These are phyloP conservation scores for Penelope pileata DNA, from an alignment of 2,113 vertebrate species.

Conservation along the genomic window DNA sequence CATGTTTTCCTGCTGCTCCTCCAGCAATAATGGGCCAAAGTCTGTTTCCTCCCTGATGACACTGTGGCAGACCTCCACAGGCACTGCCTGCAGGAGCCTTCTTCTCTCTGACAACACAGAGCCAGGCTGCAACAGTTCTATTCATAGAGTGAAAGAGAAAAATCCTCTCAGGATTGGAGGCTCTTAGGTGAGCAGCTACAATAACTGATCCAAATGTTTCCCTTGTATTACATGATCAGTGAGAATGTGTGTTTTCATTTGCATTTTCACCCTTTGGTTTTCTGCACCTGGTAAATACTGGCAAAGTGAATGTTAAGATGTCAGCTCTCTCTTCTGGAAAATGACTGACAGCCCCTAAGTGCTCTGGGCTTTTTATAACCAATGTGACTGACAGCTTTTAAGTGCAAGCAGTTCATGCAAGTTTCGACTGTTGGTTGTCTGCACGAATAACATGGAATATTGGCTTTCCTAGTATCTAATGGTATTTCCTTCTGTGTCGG, in stretches of 20 bases:
- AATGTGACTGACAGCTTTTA: slow-evolving; percentile 73
- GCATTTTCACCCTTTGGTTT: slow-evolving; percentile 55
- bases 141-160: slow-evolving; percentile 27
- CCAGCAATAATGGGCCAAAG: not conserved
- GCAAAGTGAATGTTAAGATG: slow-evolving; percentile 71
- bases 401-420: slow-evolving; percentile 50
- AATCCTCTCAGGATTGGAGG: not conserved
- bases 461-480: slow-evolving; percentile 65
- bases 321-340: slow-evolving; percentile 55
- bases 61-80: not conserved
- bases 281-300: slow-evolving; percentile 63
- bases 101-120: not conserved
- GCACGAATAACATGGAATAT: slow-evolving; percentile 49
- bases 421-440: slow-evolving; percentile 64
- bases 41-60: not conserved
- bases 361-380: slow-evolving; percentile 69
- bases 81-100: not conserved
- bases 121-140: slow-evolving; percentile 34
- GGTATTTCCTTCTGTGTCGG: slow-evolving; percentile 55
- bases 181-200: slow-evolving; percentile 48
- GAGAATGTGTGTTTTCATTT: slow-evolving; percentile 51
- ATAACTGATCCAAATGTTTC: slow-evolving; percentile 34
- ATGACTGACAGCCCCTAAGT: slow-evolving; percentile 76
- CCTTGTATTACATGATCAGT: not conserved
- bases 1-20: not conserved